Conservation (phyloP, 92 coral and sea anemone species). For the Bergia sp. region DNA sequence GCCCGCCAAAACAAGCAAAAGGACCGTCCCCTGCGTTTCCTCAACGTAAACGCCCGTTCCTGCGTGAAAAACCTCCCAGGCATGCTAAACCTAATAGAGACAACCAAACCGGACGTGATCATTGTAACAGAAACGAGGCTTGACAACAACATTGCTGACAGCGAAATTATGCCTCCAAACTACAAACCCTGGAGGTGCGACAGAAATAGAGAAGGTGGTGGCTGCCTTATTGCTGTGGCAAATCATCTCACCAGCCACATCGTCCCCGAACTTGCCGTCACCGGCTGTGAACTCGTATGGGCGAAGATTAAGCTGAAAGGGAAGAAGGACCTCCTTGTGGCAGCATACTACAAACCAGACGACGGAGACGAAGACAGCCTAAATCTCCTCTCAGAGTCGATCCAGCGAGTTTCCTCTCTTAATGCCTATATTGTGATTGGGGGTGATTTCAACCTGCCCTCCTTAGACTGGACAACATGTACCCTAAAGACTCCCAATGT, state of each 20-base stretch:
- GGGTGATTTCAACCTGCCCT: neutral
- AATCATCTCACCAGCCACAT: neutral
- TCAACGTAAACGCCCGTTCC: neutral
- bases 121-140: neutral
- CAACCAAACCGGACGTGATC: neutral
- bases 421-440: neutral
- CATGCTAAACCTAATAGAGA: neutral
- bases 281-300: neutral
- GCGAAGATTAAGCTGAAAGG: neutral
- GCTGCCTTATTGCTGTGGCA: neutral
- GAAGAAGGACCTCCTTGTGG: neutral
- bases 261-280: neutral
- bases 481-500: neutral
- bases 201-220: neutral
- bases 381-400: neutral
- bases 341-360: neutral
- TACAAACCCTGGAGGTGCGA: neutral
- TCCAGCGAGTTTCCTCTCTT: neutral
- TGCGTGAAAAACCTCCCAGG: neutral
- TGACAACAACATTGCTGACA: neutral
- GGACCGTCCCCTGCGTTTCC: neutral
- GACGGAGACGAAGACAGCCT: neutral
- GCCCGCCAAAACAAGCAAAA: neutral
- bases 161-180: neutral
- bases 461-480: neutral